Evolutionary conservation across 1,140 invertebrate genomes (phyloP).

Genomic region (Drosophila aff.): DNA sequence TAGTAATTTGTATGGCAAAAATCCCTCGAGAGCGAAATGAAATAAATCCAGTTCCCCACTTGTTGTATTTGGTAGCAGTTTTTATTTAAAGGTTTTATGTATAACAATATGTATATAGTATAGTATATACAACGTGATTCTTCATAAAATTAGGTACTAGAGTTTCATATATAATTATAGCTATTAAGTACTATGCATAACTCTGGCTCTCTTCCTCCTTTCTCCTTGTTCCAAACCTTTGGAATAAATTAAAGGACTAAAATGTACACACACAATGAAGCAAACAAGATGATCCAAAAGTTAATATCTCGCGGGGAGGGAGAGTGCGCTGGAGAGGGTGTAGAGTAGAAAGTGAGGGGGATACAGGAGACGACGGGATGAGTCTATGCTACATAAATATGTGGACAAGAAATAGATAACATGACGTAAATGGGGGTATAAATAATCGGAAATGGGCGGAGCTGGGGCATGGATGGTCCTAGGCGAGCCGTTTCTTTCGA

Average conservation of each 20-base stretch:
- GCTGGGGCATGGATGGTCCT: conserved; percentile 18
- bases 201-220: conserved; percentile 31
- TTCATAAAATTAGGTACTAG: conserved; percentile 76
- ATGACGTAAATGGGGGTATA: conserved; percentile 61
- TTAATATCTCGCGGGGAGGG: conserved; percentile 2
- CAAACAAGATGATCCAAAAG: conserved; percentile 55
- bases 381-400: conserved; percentile 58
- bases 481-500: conserved; percentile 86
- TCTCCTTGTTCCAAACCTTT: conserved; percentile 49
- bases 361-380: conserved; percentile 31
- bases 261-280: conserved; percentile 78
- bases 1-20: too few species aligned
- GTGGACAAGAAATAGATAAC: conserved; percentile 46
- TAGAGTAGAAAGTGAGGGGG: not conserved
- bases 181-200: conserved; percentile 76
- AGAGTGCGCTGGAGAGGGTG: conserved; percentile 7
- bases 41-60: not conserved
- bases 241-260: conserved; percentile 5
- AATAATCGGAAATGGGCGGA: conserved; percentile 56
- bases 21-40: too few species aligned
- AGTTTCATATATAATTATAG: conserved; percentile 72
- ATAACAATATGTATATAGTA: conserved; percentile 65
- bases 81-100: conserved; percentile 72
- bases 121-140: conserved; percentile 75
- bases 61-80: conserved; percentile 75